Evolutionary conservation across 2,888 invertebrate species (phyloP).

Genomic region (Leptinotarsa haldemani): DNA sequence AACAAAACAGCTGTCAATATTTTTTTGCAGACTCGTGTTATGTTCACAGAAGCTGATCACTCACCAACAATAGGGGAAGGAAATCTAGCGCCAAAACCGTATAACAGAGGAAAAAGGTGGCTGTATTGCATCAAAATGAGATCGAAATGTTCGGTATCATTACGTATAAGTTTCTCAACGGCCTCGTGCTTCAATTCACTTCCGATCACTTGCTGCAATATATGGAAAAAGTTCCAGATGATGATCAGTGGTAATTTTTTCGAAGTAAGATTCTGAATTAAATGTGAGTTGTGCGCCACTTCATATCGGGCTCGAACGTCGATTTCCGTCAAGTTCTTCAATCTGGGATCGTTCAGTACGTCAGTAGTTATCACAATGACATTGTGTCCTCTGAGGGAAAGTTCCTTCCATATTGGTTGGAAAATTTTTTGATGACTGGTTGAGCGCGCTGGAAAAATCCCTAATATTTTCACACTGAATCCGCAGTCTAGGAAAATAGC

Average conservation of each 20-base stretch:
- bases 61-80: conserved; percentile 26
- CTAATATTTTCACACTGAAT: not conserved
- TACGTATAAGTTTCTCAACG: not conserved
- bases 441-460: not conserved
- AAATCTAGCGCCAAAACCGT: conserved; percentile 23
- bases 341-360: conserved; percentile 29
- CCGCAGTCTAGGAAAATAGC: not conserved
- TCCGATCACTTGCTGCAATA: not conserved
- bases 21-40: not conserved
- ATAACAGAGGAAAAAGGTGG: conserved; percentile 14
- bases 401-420: conserved; percentile 31
- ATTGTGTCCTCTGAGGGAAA: conserved; percentile 30
- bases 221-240: not conserved
- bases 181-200: not conserved
- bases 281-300: not conserved
- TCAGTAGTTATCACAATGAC: conserved; percentile 33
- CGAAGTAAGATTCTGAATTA: not conserved
- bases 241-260: not conserved
- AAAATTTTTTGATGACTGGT: conserved; percentile 2
- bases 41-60: conserved; percentile 31
- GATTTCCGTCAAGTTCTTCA: conserved; percentile 35
- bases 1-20: no score
- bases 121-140: not conserved
- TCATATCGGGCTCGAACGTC: not conserved
- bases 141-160: not conserved